Base-by-base conservation (phyloP, 2,888 invertebrate genomes). In the Rhagonycha lutea region DNA sequence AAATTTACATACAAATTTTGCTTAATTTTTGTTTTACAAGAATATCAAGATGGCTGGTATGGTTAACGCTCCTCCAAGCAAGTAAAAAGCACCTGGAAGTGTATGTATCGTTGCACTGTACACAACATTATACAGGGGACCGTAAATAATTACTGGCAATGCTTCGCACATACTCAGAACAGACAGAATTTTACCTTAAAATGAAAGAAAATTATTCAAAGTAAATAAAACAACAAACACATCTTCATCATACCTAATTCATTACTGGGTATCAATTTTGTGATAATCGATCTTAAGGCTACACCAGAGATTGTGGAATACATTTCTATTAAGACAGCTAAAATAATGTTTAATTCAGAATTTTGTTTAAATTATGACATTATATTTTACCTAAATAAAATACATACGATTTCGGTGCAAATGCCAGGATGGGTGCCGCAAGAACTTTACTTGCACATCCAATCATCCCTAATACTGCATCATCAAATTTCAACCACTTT, bases 361-460 rank as follows among this genome's bases (percentile, higher is more conserved):
- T 32, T 18, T 18, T 2, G 1, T 18, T 2, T 18, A 18, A 26
- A 4, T n/a, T 26, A 26, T 26, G 26, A 26, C 3, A 4, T 2
- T 24, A 4, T 10, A 12, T 29, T n/a, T 63, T 47, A 72, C 72
- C 72, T 18, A 72, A 47, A 67, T 72, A 72, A 72, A 72, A 72
- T 2, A 32, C 29, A 8, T 29, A 24, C 10, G 65, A 0, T n/a
- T 12, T 72, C 8, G 62, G 10, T 10, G 72, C 26, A 14, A 72
- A 65, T n/a, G 62, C 63, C 9, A 23, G 67, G 1, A 67, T 29
- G 28, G 23, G 12, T n/a, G 32, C 60, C 4, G 47, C 72, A 60
- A 24, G 29, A 12, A 72, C 26, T 72, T 67, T 72, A 14, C 72
- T 67, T n/a, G 18, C 0, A 14, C 23, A 18, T 18, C 65, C 28